Evolutionary conservation across 2,113 vertebrate species (phyloP), one percentile per base, ranked within the genome.

Genomic region (Corvus moneduloides): DNA sequence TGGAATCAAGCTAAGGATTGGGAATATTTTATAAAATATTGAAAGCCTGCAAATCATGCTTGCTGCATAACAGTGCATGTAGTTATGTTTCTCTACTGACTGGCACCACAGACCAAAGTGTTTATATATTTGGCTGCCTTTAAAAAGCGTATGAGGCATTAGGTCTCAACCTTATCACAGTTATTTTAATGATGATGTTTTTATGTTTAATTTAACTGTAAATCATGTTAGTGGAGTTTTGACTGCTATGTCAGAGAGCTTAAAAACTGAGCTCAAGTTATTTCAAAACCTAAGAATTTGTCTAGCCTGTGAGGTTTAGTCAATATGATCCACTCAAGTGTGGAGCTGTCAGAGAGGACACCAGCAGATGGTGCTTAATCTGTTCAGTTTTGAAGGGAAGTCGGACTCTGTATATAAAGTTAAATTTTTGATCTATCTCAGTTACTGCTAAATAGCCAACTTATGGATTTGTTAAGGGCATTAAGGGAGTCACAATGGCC

Each of bases 121-220:
- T 91, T 87, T 27, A 43, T 86, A 22, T 67, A 14, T 46, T 63
- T 55, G 77, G 19, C 19, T 64, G 74, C 74, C 43, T 84, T 97
- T 76, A 27, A 55, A 86, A 90, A 91, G 58, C 2, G 2, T 77
- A 59, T 61, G 43, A 95, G 56, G 55, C 59, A 93, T 14, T 44
- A 93, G 39, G 26, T 77, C 89, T 97, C 80, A 96, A 90, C 55
- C 56, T 94, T 95, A 94, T 93, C 74, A 51, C 56, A 72, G 44
- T 83, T 91, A 95, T 96, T 97, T 97, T 97, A 97, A 97, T 94
- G 78, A 95, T 89, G 62, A 96, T 96, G 73, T 94, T 97, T 97
- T 97, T 71, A 93, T 97, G 94, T 98, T 97, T 97, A 97, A 97
- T 97, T 97, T 96, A 93, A 96, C 90, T 84, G 83, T 94, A 96